Conservation (phyloP, 1,140 invertebrate species). For the Hyposmocoma kahamanoa region DNA sequence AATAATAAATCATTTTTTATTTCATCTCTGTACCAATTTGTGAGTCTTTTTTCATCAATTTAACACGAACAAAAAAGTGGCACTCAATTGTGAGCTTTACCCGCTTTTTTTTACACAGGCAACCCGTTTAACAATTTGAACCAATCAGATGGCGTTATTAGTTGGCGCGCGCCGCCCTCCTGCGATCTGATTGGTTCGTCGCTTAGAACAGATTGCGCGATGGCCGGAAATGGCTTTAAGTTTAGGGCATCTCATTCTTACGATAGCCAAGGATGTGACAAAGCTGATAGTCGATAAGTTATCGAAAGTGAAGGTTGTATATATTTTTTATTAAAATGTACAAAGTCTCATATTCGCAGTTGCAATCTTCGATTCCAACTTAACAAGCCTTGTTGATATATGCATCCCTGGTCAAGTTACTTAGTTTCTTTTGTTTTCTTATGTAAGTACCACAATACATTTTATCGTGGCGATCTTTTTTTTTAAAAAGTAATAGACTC, state of each 20-base stretch:
- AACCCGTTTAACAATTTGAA: conserved; percentile 56
- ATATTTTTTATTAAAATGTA: too few species aligned
- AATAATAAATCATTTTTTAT: conserved; percentile 69
- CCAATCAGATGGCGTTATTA: conserved; percentile 39
- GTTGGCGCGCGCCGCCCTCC: conserved; percentile 47
- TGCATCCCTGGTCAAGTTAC: too few species aligned
- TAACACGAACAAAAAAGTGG: conserved; percentile 64
- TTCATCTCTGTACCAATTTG: conserved; percentile 60
- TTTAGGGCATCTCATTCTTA: conserved; percentile 68
- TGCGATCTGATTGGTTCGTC: conserved; percentile 42
- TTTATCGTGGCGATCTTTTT: too few species aligned
- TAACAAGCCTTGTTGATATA: too few species aligned
- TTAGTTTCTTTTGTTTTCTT: too few species aligned
- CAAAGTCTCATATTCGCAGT: too few species aligned
- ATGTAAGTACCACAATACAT: too few species aligned
- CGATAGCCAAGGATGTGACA: conserved; percentile 21
- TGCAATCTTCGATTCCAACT: too few species aligned
- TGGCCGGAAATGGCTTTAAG: conserved; percentile 69
- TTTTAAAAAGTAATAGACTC: too few species aligned
- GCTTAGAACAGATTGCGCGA: conserved; percentile 54
- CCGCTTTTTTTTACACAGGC: conserved; percentile 47
- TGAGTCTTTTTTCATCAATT: conserved; percentile 68
- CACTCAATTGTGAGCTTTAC: conserved; percentile 67
- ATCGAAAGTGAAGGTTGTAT: too few species aligned
- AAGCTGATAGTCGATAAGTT: conserved; percentile 7